A percentile compares a stretch with the other conserved stretches of the same genome.
Evolutionary conservation across 1,140 invertebrate species (phyloP).

Genomic region (Caenorhabditis remanei): DNA sequence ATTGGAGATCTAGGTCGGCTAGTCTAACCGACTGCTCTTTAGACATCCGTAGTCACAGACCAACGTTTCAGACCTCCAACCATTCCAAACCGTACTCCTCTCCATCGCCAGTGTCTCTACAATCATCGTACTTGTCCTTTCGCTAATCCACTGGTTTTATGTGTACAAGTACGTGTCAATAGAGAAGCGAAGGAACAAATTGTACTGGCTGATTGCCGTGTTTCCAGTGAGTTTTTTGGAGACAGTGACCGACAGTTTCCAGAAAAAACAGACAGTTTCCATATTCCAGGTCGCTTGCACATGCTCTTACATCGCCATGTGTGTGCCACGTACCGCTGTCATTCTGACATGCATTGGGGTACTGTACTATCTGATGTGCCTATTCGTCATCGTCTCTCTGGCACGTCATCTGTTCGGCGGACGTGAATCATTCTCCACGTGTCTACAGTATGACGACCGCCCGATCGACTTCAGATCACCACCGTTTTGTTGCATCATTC

Average conservation of each 20-base stretch:
- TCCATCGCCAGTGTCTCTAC: slow-evolving; percentile 51
- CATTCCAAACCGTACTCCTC: slow-evolving; percentile 59
- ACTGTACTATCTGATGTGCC: slow-evolving; percentile 67
- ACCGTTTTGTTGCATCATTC: slow-evolving; percentile 66
- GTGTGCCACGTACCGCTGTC: slow-evolving; percentile 48
- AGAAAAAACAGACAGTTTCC: not conserved
- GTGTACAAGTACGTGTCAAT: slow-evolving; percentile 64
- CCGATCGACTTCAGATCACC: slow-evolving; percentile 65
- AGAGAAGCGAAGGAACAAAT: slow-evolving; percentile 66
- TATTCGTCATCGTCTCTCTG: slow-evolving; percentile 67
- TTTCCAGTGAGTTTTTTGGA: slow-evolving; percentile 60
- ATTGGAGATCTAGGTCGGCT: no score
- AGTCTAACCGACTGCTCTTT: no score
- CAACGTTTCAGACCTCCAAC: slow-evolving; percentile 57
- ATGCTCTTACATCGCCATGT: slow-evolving; percentile 60
- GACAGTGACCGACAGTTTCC: not conserved
- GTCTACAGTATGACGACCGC: slow-evolving; percentile 51
- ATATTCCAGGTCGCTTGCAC: slow-evolving; percentile 47
- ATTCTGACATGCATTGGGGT: slow-evolving; percentile 65
- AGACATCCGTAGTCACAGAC: not conserved
- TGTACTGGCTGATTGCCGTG: slow-evolving; percentile 65
- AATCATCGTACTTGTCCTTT: slow-evolving; percentile 32
- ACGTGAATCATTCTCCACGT: slow-evolving; percentile 59
- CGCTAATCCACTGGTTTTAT: slow-evolving; percentile 59
- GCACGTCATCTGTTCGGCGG: slow-evolving; percentile 66